Conservation (phyloP, 2,797 vertebrate species). For the Muscicapa comitata region DNA sequence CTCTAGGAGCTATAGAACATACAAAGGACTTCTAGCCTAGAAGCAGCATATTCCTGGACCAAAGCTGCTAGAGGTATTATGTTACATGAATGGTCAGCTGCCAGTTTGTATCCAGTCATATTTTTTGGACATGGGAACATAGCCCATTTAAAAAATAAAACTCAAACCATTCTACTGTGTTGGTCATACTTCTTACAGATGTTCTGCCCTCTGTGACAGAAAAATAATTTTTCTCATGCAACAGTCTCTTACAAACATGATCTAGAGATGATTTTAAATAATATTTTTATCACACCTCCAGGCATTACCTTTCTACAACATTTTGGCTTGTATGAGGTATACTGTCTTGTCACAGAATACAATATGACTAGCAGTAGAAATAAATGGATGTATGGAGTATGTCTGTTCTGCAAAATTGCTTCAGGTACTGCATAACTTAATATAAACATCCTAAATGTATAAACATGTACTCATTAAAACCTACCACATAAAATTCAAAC, state of each 20-base stretch:
- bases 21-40: background rate
- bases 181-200: background rate
- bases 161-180: background rate
- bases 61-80: background rate
- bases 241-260: background rate
- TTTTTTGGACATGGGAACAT: background rate
- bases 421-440: background rate
- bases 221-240: background rate
- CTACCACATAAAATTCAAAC: background rate
- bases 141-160: background rate
- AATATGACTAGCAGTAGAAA: background rate
- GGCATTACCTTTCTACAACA: background rate
- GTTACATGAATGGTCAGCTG: background rate
- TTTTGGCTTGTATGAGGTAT: background rate
- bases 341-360: background rate
- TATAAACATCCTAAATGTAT: slow-evolving; percentile 4
- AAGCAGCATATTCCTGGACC: background rate
- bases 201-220: background rate
- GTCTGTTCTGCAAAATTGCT: background rate
- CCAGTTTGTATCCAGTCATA: background rate
- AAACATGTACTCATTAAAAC: background rate
- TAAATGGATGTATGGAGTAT: background rate
- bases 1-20: background rate
- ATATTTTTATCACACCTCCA: background rate
- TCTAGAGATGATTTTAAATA: background rate